Percentiles rank a stretch among this genome's conserved stretches.
These are phyloP conservation scores for Aplochiton taeniatus DNA, from an alignment of 2,797 vertebrate genomes.

Conservation along the genomic window DNA sequence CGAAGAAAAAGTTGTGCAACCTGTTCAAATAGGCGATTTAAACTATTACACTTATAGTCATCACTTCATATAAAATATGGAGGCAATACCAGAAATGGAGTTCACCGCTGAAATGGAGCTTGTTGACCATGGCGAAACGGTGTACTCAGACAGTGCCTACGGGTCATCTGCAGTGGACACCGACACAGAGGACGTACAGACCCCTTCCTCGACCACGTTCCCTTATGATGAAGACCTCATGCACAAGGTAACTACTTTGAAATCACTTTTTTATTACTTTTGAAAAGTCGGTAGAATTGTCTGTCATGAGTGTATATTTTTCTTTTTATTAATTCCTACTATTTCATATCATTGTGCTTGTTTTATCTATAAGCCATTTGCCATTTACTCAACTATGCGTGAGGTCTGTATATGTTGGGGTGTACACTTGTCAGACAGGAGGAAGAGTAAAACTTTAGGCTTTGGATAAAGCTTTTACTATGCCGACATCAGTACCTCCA, in stretches of 20 bases:
- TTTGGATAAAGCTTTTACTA: too few species aligned
- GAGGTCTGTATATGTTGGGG: too few species aligned
- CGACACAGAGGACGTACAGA: constrained; percentile 57
- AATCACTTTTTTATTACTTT: neutral
- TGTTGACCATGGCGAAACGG: constrained; percentile 18
- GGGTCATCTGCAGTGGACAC: constrained; percentile 52
- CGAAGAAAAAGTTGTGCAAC: constrained; percentile 6
- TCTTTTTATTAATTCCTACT: too few species aligned
- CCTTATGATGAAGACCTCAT: constrained; percentile 63
- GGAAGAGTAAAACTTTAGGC: too few species aligned
- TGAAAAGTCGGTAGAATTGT: too few species aligned
- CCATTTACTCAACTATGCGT: too few species aligned
- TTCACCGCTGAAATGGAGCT: constrained; percentile 9
- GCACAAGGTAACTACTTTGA: constrained; percentile 64
- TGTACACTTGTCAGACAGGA: too few species aligned
- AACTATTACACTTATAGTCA: neutral
- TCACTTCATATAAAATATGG: neutral
- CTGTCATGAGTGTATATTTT: too few species aligned
- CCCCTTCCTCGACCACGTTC: constrained; percentile 24
- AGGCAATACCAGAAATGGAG: constrained; percentile 36
- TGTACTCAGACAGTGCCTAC: constrained; percentile 58
- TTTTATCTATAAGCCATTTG: too few species aligned
- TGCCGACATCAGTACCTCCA: too few species aligned
- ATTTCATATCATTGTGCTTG: too few species aligned
- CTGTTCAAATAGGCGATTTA: neutral